Evolutionary conservation across 2,797 vertebrate species (phyloP), one percentile per base, ranked within the genome.

Genomic region (Chelidonichthys spinosus): DNA sequence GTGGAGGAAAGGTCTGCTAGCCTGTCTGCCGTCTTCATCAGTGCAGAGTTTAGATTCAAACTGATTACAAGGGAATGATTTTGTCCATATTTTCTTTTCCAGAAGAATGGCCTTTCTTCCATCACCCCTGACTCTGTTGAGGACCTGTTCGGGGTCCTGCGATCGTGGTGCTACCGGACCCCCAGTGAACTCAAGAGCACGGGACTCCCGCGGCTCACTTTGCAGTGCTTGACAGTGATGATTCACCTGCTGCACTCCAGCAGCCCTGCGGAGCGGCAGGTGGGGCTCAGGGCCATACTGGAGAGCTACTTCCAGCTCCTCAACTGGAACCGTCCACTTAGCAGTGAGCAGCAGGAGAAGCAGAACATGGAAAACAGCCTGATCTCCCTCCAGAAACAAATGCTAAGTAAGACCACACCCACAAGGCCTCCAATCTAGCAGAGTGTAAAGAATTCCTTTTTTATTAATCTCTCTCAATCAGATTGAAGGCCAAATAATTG

Each of bases 301-400:
- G 96, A 97, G 5, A 93, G 94, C 63, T 99, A 95, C 91, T 99
- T 99, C 88, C 94, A 94, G 76, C 92, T 98, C 64, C 96, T 99
- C 50, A 99, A 99, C 76, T 95, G 95, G 1, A 96, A 96, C 89
- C 94, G 95, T 7, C 93, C 90, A 0, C 90, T 90, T 0, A 84
- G 82, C 0, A 86, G 69, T 0, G 86, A 93, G 0, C 69, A 90
- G 82, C 89, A 87, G 0, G 94, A 94, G 3, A 69, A 73, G 5
- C 86, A 54, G 9, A 88, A 78, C 55, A 90, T 95, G 74, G 96
- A 96, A 72, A 95, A 96, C 3, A 94, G 90, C 11, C 93, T 97
- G 40, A 73, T 98, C 40, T 58, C 90, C 8, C 95, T 98, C 6
- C 93, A 97, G 11, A 95, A 96, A 73, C 95, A 95, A 87, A 98